phyloP scores from a whole-genome alignment of 23 tunicate genomes.

The Pegea sp. region DNA sequence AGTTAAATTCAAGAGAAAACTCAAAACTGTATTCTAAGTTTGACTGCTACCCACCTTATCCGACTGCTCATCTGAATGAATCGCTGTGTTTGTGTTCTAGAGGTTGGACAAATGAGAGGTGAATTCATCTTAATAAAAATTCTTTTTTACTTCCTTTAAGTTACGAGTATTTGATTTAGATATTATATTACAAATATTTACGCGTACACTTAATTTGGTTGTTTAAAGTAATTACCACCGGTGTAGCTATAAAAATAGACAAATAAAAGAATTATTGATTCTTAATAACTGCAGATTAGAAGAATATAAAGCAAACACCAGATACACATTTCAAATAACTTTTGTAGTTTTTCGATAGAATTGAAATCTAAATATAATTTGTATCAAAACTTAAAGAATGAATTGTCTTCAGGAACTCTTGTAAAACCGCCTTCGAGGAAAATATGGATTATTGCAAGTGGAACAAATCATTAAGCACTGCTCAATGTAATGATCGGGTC shows the following conservation, averaged over 20 bases:
- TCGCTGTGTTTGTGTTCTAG: constrained; percentile 31
- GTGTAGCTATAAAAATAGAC: no score
- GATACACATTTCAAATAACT: neutral
- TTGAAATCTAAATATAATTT: neutral
- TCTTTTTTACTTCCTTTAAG: no score
- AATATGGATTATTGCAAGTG: constrained; percentile 5
- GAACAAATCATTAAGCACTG: neutral
- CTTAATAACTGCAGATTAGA: neutral
- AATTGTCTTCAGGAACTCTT: constrained; percentile 3
- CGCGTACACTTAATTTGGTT: no score
- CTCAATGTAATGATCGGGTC: neutral
- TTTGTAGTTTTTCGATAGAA: neutral
- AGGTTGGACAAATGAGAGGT: constrained; percentile 55
- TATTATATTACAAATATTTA: no score
- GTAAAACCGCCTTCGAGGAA: constrained; percentile 3
- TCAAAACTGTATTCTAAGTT: constrained; percentile 4
- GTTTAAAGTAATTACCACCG: no score
- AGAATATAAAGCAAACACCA: neutral
- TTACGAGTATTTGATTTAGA: no score
- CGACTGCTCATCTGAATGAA: neutral
- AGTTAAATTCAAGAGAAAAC: neutral
- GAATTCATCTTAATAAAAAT: no score
- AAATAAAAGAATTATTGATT: no score
- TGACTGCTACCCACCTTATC: constrained; percentile 13
- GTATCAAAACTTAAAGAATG: no score